phyloP scores from a whole-genome alignment of 1,140 invertebrate species.

The Psilanteris sp. region DNA sequence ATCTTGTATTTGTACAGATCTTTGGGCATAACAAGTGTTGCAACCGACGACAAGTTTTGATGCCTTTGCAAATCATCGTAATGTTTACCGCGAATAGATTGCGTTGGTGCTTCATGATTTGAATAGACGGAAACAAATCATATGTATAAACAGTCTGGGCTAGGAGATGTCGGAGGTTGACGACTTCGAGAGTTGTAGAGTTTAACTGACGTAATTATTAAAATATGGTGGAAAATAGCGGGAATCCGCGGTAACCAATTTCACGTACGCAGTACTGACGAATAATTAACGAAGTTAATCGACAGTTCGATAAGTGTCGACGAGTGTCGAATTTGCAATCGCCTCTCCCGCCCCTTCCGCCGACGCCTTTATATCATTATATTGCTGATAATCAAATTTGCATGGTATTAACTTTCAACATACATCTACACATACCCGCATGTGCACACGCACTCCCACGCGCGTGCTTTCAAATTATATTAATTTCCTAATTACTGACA shows the following conservation, averaged over 20 bases:
- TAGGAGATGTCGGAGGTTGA: conserved; percentile 24
- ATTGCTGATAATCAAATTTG: conserved; percentile 76
- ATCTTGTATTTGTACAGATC: too few species aligned
- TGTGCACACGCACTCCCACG: too few species aligned
- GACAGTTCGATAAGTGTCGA: conserved; percentile 74
- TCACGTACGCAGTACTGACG: conserved; percentile 61
- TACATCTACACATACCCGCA: conserved; percentile 48
- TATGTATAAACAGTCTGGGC: conserved; percentile 1
- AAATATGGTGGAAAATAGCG: conserved; percentile 67
- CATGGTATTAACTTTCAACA: conserved; percentile 75
- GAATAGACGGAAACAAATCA: conserved; percentile 19
- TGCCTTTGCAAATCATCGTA: too few species aligned
- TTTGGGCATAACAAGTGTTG: too few species aligned
- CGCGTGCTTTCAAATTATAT: too few species aligned
- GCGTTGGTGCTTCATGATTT: too few species aligned
- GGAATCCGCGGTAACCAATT: conserved; percentile 49
- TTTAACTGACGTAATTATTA: conserved; percentile 66
- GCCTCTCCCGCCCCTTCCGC: background rate
- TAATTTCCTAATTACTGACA: too few species aligned
- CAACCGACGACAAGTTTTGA: too few species aligned
- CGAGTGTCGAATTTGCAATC: conserved; percentile 55
- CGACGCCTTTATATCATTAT: conserved; percentile 74
- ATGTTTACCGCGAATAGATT: too few species aligned
- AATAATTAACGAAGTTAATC: conserved; percentile 78
- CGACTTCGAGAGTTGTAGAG: conserved; percentile 41